Base-by-base conservation (phyloP, 1,140 invertebrate genomes). In the Macrobrachium nipponense region DNA sequence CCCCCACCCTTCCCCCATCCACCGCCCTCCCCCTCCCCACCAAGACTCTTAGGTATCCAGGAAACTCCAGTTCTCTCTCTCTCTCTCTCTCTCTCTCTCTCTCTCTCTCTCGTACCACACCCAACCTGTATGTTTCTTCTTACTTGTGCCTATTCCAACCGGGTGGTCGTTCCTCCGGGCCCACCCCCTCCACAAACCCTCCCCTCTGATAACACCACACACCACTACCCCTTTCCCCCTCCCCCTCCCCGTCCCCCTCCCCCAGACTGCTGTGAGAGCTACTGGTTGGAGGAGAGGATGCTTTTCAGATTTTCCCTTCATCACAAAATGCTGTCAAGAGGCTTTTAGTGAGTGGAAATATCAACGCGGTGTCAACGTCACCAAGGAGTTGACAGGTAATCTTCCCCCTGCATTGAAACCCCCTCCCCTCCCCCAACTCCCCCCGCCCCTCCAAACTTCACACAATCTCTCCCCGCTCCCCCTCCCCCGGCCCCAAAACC, bases 311-410 rank as follows among this genome's bases (percentile, higher is more conserved):
- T 84, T 84, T 85, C 76, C 73, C 83, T 85, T 85, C 83, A 85
- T 85, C 83, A 80, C 76, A 85, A 85, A 85, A 85, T 85, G 83
- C 83, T 80, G 83, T 85, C 83, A 79, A 44, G 83, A 85, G 79
- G 83, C 83, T 85, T 85, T 85, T 85, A 85, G 77, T 75, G 64
- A 70, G 66, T 75, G 60, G 77, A 85, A 85, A 85, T 85, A 85
- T 85, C 76, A 85, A 84, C 75, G 23, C 43, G 59, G 66, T 60
- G 83, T 85, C 83, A 85, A 51, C 76, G 66, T 72, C 75, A 36
- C 83, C 17, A 12, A n/a, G 59, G 59, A 27, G n/a, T 51, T 85
- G 83, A 85, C 83, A 80, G 75, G 83, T 85, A 85, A 85, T 85
- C 83, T 85, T 60, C 68, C 59, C 64, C 83, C 68, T 85, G 83